Percentiles rank a stretch among this genome's conserved stretches.
Evolutionary conservation across 2,888 invertebrate species (phyloP).

Genomic region (Plebejus anna): DNA sequence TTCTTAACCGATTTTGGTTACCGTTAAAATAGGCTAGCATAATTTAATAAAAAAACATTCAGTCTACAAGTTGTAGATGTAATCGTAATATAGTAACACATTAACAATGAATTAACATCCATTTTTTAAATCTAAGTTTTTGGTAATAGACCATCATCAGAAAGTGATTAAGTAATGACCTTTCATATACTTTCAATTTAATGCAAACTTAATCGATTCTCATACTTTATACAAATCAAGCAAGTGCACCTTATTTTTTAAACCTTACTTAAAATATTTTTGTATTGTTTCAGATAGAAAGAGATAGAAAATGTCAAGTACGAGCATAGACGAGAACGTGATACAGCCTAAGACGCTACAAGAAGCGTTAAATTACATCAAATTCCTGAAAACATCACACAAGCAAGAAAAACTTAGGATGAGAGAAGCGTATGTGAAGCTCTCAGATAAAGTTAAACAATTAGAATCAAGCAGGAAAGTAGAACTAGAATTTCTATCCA

Average conservation of each 20-base stretch:
- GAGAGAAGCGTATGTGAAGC: constrained; percentile 61
- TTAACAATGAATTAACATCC: background rate
- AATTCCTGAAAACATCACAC: constrained; percentile 69
- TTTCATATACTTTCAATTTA: background rate
- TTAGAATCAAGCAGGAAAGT: constrained; percentile 67
- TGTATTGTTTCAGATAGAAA: constrained; percentile 36
- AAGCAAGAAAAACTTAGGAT: constrained; percentile 67
- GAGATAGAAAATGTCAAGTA: constrained; percentile 48
- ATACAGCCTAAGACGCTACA: constrained; percentile 65
- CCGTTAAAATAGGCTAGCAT: background rate
- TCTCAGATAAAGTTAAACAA: constrained; percentile 64
- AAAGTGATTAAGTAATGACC: background rate
- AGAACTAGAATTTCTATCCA: constrained; percentile 69
- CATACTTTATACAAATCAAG: background rate
- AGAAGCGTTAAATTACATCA: constrained; percentile 71
- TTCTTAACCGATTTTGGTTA: background rate
- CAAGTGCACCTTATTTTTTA: background rate
- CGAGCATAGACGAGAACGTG: constrained; percentile 52
- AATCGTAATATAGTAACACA: background rate
- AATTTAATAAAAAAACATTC: background rate
- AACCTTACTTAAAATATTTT: background rate
- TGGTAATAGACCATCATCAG: background rate
- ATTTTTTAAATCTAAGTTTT: background rate
- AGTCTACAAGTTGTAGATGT: background rate
- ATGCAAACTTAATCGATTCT: background rate